Evolutionary conservation across 2,888 invertebrate genomes (phyloP).

Genomic region (Chrysotoxum bicinctum): DNA sequence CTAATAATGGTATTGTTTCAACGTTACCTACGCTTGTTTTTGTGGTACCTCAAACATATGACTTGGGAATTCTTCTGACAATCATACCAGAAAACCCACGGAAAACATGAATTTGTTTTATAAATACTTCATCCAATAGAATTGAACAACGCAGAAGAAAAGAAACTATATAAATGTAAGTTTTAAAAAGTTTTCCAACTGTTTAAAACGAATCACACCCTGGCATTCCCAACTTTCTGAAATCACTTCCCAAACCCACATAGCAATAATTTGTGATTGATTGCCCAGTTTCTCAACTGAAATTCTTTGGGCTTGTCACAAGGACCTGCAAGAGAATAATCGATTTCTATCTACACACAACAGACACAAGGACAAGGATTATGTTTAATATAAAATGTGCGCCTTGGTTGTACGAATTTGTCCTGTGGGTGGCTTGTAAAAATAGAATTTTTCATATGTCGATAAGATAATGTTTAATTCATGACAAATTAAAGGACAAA

Average conservation of each 20-base stretch:
- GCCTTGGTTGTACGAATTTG: not conserved
- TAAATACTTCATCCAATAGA: no score
- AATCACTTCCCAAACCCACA: not conserved
- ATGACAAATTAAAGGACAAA: no score
- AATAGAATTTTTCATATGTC: not conserved
- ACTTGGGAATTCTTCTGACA: no score
- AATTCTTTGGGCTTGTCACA: not conserved
- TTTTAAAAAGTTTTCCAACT: not conserved
- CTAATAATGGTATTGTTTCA: no score
- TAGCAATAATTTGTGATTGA: conserved; percentile 19
- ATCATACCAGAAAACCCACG: no score
- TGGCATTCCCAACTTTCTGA: not conserved
- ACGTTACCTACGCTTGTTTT: no score
- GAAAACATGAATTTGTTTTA: no score
- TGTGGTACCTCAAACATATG: no score
- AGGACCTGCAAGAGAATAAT: not conserved
- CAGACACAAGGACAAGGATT: not conserved
- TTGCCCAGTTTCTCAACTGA: not conserved
- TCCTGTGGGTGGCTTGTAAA: not conserved
- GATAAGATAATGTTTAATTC: no score
- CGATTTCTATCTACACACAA: not conserved
- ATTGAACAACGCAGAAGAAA: no score
- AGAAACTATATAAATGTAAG: no score
- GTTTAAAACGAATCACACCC: not conserved
- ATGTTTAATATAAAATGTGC: not conserved